phyloP scores from a whole-genome alignment of 2,797 vertebrate genomes.

The Acrossocheilus wenchowensis region DNA sequence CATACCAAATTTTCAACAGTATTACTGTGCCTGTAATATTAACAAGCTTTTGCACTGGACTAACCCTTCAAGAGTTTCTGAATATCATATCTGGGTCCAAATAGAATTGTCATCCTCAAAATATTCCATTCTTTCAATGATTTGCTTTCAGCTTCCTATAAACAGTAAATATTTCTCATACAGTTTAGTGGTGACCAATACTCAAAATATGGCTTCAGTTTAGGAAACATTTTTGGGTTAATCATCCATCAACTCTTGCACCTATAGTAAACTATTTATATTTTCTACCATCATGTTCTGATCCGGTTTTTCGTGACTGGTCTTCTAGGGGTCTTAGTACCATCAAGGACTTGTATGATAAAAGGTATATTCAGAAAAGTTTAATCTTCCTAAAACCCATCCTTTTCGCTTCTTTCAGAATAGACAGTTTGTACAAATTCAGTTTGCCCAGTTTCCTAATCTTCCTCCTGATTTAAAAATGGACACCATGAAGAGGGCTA shows the following conservation, averaged over 20 bases:
- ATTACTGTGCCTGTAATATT: neutral
- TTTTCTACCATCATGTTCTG: neutral
- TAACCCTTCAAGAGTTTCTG: neutral
- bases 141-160: neutral
- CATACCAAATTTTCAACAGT: neutral
- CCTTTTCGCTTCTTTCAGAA: neutral
- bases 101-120: neutral
- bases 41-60: neutral
- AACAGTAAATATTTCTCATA: neutral
- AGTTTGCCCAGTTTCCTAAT: neutral
- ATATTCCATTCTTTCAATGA: neutral
- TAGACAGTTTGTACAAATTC: too few species aligned
- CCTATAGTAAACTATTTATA: neutral
- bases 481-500: neutral
- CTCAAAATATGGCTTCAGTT: neutral
- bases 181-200: neutral
- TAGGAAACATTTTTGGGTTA: neutral
- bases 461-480: neutral
- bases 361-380: neutral
- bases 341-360: neutral
- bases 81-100: neutral
- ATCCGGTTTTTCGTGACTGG: neutral
- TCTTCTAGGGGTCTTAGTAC: neutral
- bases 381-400: neutral
- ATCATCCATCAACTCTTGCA: neutral